Percentiles rank a stretch among this genome's conserved stretches.
These are phyloP conservation scores for Galeopterus variegatus DNA, from an alignment of 2,113 vertebrate species.

Conservation along the genomic window DNA sequence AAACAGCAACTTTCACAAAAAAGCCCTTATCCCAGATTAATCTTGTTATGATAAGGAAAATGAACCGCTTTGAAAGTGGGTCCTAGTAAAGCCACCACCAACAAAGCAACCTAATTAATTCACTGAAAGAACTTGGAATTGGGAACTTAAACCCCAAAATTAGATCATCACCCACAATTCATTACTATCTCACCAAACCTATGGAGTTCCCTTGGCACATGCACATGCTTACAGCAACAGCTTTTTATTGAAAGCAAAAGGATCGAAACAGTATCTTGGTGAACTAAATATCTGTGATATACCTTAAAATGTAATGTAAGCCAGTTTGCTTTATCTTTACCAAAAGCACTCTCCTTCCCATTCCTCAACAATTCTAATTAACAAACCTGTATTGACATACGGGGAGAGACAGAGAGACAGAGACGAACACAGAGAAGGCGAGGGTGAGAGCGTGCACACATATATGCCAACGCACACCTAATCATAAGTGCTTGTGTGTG, in stretches of 20 bases:
- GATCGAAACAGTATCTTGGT: neutral
- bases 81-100: neutral
- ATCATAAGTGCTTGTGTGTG: neutral
- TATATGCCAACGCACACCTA: neutral
- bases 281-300: neutral
- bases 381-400: neutral
- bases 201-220: neutral
- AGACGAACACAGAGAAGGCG: neutral
- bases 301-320: neutral
- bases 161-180: neutral
- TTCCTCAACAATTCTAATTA: neutral
- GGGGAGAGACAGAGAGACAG: neutral
- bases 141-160: neutral
- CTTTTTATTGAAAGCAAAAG: neutral
- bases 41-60: neutral
- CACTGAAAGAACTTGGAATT: neutral
- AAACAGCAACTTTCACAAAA: constrained; percentile 62
- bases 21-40: neutral
- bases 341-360: neutral
- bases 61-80: neutral
- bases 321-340: neutral
- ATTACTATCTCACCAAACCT: neutral
- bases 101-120: fast-evolving
- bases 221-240: neutral
- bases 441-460: too few relatives aligned